Base-by-base conservation (phyloP, 2,888 invertebrate species). In the Leptopilina myrica region DNA sequence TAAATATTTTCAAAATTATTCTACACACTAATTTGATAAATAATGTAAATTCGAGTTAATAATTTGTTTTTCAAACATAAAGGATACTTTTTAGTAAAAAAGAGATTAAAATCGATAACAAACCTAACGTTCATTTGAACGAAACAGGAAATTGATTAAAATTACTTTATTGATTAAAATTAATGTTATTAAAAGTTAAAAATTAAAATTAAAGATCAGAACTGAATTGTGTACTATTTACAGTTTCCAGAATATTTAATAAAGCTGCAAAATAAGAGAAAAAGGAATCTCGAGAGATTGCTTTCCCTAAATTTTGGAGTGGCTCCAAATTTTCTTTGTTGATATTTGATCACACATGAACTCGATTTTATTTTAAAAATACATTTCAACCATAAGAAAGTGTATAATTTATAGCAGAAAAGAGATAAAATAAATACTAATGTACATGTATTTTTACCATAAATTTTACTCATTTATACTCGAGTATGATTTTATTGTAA, bases 331-430 rank as follows among this genome's bases (percentile, higher is more conserved):
- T 26, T 20, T 49, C 26, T 14, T 69, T 49, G 14, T 53, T 69
- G 40, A 49, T 26, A 53, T 6, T 53, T 69, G 12, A 49, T 69
- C 67, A 49, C 12, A 40, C 62, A 62, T 62, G 62, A 62, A 62
- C 62, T 62, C 62, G 62, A 20, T 62, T 62, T 20, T 62, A 15
- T 62, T 20, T 62, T 15, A 62, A 15, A 62, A 62, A 62, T 62
- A 62, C 15, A 62, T 15, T 15, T 62, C 62, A 59, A 59, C 20
- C 33, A 33, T 33, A 20, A 20, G 15, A 20, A 62, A 62, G 9
- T 15, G 5, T 59, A 15, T 8, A 62, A 8, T 62, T 62, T 20
- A 33, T 33, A 33, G 33, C 5, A 59, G 15, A 59, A n/a, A 20
- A 9, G 20, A 20, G 20, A 62, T 15, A 9, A 62, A 62, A 62